phyloP scores from a whole-genome alignment of 2,113 vertebrate genomes.

The Amphilophus citrinellus region DNA sequence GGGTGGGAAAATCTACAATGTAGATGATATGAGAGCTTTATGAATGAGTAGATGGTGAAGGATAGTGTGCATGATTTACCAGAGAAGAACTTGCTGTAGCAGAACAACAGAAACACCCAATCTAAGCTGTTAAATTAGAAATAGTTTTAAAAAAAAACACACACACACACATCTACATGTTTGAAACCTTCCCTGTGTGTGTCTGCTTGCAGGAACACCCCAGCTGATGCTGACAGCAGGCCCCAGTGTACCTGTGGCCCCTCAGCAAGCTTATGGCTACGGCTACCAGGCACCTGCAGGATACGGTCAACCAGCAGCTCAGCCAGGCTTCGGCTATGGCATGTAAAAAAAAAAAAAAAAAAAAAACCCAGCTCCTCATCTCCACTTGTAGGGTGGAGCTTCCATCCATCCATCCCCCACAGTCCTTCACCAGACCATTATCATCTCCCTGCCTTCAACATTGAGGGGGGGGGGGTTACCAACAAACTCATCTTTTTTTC shows the following conservation, averaged over 20 bases:
- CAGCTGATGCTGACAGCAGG: constrained; percentile 98
- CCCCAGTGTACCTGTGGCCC: constrained; percentile 93
- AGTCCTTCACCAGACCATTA: constrained; percentile 89
- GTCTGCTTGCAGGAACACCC: constrained; percentile 86
- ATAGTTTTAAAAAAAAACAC: neutral
- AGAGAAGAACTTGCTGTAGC: neutral
- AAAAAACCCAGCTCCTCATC: constrained; percentile 61
- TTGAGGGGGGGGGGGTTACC: constrained; percentile 65
- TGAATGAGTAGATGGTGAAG: neutral
- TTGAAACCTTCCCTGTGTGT: neutral
- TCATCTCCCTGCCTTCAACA: constrained; percentile 81
- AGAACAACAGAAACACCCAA: neutral
- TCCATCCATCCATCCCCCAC: constrained; percentile 79
- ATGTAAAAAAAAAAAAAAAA: constrained; percentile 88
- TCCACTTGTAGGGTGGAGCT: constrained; percentile 78
- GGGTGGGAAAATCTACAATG: no score
- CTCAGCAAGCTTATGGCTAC: constrained; percentile 94
- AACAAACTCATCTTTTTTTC: constrained; percentile 80
- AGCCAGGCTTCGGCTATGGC: constrained; percentile 95
- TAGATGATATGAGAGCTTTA: neutral
- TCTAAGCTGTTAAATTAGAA: neutral
- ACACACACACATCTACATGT: neutral
- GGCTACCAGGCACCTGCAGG: constrained; percentile 92
- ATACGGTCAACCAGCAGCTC: constrained; percentile 86
- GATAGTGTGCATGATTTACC: neutral